phyloP scores from a whole-genome alignment of 1,140 invertebrate genomes.

The Sitodiplosis mosellana region DNA sequence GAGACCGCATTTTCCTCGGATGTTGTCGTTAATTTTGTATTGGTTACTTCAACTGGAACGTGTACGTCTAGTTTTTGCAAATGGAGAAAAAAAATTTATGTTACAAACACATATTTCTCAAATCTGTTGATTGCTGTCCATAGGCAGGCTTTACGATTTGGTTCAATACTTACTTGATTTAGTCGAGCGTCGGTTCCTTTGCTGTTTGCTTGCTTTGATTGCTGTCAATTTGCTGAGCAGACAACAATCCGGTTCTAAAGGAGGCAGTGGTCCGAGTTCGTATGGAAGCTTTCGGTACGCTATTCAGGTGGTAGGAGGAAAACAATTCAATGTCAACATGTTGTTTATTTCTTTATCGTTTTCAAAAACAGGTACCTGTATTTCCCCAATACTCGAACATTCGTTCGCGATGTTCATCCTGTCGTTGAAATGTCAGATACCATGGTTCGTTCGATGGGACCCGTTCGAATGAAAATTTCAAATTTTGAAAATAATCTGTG shows the following conservation, averaged over 20 bases:
- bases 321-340: background rate
- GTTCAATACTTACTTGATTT: no score
- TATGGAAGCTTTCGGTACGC: conserved; percentile 53
- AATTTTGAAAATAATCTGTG: conserved; percentile 12
- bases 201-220: background rate
- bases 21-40: no score
- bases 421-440: conserved; percentile 56
- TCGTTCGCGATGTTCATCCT: conserved; percentile 45
- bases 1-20: no score
- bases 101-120: no score
- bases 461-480: conserved; percentile 56
- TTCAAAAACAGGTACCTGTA: conserved; percentile 5
- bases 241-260: conserved; percentile 33
- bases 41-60: no score
- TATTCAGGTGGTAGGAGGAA: conserved; percentile 27
- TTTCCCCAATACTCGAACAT: conserved; percentile 20
- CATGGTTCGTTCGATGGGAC: conserved; percentile 52
- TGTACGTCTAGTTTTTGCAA: no score
- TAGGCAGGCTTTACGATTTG: no score
- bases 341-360: background rate
- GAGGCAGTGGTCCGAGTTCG: conserved; percentile 43
- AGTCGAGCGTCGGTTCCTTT: background rate
- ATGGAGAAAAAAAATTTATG: no score
- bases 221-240: conserved; percentile 11
- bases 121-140: no score